phyloP scores from a whole-genome alignment of 2,888 invertebrate genomes.

The Tenthredo mesomela region DNA sequence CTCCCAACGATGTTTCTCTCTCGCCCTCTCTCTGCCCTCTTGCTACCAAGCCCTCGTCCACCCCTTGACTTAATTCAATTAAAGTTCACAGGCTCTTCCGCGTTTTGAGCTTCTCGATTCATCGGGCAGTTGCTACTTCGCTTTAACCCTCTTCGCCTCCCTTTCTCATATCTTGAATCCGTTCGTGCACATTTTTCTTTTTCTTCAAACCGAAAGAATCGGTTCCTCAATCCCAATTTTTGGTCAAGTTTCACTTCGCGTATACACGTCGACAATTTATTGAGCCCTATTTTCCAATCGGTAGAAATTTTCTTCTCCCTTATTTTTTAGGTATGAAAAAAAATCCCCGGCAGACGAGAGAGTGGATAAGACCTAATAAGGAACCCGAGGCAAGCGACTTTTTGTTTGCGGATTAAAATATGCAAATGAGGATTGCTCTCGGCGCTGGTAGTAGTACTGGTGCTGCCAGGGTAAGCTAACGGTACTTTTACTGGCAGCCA shows the following conservation, averaged over 20 bases:
- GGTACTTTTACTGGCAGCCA: conserved; percentile 29
- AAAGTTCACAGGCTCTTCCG: conserved; percentile 45
- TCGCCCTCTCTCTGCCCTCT: conserved; percentile 49
- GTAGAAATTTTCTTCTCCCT: not conserved
- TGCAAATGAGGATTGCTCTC: conserved; percentile 30
- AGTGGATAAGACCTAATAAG: conserved; percentile 26
- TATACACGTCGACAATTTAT: too few relatives aligned
- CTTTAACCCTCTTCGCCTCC: not conserved
- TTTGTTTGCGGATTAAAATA: conserved; percentile 48
- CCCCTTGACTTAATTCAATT: conserved; percentile 50
- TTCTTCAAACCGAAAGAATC: not conserved
- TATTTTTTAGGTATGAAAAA: not conserved
- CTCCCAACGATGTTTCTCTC: conserved; percentile 37
- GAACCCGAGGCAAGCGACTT: conserved; percentile 29
- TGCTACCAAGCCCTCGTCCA: conserved; percentile 31
- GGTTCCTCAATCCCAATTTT: too few relatives aligned
- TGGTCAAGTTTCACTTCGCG: too few relatives aligned
- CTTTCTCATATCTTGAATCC: not conserved
- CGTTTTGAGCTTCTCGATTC: conserved; percentile 29
- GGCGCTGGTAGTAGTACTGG: not conserved
- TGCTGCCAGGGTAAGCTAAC: not conserved
- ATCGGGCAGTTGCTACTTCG: not conserved
- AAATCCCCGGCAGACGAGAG: not conserved
- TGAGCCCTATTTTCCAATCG: not conserved
- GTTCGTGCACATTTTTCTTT: not conserved